A percentile compares a stretch with the other conserved stretches of the same genome.
phyloP scores from a whole-genome alignment of 2,797 vertebrate species.

The Linurgus olivaceus region DNA sequence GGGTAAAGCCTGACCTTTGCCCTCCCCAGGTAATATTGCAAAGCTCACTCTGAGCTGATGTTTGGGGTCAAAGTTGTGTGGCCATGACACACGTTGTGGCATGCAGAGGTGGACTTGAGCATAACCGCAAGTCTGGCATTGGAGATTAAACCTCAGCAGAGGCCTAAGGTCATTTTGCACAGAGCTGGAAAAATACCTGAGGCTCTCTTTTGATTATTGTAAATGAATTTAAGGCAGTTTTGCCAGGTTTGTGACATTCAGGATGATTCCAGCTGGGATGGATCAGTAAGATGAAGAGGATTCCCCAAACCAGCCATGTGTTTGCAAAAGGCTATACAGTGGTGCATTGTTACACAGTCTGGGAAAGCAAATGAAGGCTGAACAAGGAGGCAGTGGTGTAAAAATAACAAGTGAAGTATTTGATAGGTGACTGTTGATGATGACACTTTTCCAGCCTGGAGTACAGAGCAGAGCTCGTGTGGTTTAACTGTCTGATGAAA shows the following conservation, averaged over 20 bases:
- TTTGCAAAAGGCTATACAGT: constrained; percentile 75
- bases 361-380: background rate
- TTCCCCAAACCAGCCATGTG: constrained; percentile 78
- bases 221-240: background rate
- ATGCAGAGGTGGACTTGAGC: background rate
- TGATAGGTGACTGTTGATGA: accelerated
- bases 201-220: background rate
- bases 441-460: background rate
- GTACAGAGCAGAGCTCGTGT: background rate
- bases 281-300: constrained; percentile 83
- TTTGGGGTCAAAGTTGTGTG: background rate
- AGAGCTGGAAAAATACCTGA: background rate
- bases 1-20: background rate
- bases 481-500: background rate
- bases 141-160: background rate
- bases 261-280: constrained; percentile 81
- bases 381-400: background rate
- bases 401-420: background rate
- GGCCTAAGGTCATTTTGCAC: background rate
- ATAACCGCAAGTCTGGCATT: accelerated
- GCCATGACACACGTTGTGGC: accelerated
- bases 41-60: background rate
- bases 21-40: background rate
- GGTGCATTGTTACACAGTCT: accelerated
- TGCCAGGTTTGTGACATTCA: constrained; percentile 41